Evolutionary conservation across 2,113 vertebrate species (phyloP).

Genomic region (Mesembrinibis cayennensis): DNA sequence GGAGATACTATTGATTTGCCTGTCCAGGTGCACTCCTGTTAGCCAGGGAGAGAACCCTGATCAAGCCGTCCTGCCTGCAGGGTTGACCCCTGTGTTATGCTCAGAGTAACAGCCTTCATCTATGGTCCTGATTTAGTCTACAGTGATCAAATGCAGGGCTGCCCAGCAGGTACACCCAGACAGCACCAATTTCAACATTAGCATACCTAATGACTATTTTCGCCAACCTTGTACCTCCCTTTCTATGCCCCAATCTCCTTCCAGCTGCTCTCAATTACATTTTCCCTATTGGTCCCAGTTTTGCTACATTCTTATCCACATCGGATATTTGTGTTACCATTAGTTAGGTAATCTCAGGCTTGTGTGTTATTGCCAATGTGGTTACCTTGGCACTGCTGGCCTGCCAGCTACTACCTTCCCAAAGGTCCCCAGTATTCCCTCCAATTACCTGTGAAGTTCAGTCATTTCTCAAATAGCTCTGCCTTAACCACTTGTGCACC

Average conservation of each 20-base stretch:
- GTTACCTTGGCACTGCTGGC: background rate
- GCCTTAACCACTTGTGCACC: background rate
- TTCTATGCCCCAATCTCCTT: background rate
- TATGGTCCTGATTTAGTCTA: background rate
- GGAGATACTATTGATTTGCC: background rate
- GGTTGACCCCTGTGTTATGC: background rate
- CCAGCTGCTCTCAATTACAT: background rate
- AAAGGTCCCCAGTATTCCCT: background rate
- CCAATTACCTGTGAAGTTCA: background rate
- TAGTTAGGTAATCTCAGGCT: background rate
- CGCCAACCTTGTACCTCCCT: background rate
- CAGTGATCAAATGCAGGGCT: background rate
- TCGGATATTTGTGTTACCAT: background rate
- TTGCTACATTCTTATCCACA: background rate
- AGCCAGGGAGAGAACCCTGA: background rate
- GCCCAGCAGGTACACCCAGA: background rate
- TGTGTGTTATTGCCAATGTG: background rate
- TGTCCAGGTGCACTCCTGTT: background rate
- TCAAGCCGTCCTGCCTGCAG: background rate
- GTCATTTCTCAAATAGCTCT: background rate
- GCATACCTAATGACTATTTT: background rate
- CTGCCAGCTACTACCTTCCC: background rate
- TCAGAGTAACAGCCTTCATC: background rate
- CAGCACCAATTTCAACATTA: background rate
- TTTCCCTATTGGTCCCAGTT: background rate